Percentiles rank a stretch among this genome's conserved stretches.
These are phyloP conservation scores for Cnemophilus loriae DNA, from an alignment of 2,113 vertebrate genomes.

Conservation along the genomic window DNA sequence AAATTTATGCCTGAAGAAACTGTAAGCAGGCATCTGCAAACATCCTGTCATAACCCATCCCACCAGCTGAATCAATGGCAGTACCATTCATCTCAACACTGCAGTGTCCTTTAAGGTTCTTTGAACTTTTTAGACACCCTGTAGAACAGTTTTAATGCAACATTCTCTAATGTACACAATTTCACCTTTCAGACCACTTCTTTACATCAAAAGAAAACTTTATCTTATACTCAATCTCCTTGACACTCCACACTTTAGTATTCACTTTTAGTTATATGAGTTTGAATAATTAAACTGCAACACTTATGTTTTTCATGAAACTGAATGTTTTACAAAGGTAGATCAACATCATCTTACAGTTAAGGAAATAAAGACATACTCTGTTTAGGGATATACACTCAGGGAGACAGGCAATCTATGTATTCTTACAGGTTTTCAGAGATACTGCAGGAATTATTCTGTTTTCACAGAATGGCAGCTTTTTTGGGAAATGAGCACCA, in stretches of 20 bases:
- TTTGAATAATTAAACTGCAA: neutral
- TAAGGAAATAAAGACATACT: neutral
- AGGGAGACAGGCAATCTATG: rapidly evolving
- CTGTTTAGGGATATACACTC: neutral
- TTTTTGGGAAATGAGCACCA: neutral
- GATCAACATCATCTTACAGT: neutral
- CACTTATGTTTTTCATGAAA: neutral
- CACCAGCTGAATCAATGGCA: neutral
- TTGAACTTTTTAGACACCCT: neutral
- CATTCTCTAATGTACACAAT: neutral
- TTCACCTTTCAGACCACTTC: neutral
- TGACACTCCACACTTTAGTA: neutral
- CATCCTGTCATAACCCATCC: neutral
- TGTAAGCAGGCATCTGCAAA: neutral
- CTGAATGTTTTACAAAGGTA: neutral
- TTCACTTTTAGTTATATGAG: neutral
- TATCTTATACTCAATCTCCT: neutral
- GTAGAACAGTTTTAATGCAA: neutral
- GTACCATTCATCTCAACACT: neutral
- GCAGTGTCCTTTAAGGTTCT: neutral
- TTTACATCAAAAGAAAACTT: neutral
- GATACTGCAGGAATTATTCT: neutral
- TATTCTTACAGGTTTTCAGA: neutral
- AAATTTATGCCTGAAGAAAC: neutral
- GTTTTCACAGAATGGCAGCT: neutral